Evolutionary conservation across 2,113 vertebrate species (phyloP).

Genomic region (Mastomys natalensis): DNA sequence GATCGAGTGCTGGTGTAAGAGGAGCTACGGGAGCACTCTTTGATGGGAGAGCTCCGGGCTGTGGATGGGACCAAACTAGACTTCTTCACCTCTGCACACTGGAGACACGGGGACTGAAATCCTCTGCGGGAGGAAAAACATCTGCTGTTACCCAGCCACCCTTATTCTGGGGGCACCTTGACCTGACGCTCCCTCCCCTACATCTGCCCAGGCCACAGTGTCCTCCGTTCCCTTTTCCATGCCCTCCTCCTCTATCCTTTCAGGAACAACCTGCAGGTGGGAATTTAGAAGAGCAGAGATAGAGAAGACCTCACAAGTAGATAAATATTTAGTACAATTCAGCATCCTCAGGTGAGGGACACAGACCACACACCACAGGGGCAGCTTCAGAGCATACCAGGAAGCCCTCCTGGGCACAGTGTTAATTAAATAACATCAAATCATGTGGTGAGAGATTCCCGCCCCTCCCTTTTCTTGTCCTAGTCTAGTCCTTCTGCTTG

Average conservation of each 20-base stretch:
- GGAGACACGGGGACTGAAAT: conserved; percentile 86
- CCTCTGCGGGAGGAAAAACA: conserved; percentile 82
- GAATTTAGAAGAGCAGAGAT: not conserved
- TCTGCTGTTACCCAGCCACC: not conserved
- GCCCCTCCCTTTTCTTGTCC: not conserved
- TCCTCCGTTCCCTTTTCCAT: too few relatives aligned
- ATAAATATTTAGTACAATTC: not conserved
- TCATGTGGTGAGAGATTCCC: not conserved
- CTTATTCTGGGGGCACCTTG: not conserved
- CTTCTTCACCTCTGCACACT: conserved; percentile 84
- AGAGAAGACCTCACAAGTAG: not conserved
- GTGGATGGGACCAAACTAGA: conserved; percentile 73
- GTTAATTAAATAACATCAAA: not conserved
- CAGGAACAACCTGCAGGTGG: not conserved
- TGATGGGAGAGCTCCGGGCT: conserved; percentile 77
- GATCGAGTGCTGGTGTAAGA: conserved; percentile 85
- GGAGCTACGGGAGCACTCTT: conserved; percentile 82
- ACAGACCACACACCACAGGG: too few relatives aligned
- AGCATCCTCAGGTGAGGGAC: not conserved
- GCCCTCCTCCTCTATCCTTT: not conserved
- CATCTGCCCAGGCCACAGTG: not conserved
- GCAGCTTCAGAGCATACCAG: not conserved
- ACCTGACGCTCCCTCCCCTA: accelerated
- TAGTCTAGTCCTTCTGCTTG: not conserved
- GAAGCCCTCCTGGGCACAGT: not conserved